These are phyloP conservation scores for Crenichthys baileyi DNA, from an alignment of 2,797 vertebrate genomes.

Conservation along the genomic window DNA sequence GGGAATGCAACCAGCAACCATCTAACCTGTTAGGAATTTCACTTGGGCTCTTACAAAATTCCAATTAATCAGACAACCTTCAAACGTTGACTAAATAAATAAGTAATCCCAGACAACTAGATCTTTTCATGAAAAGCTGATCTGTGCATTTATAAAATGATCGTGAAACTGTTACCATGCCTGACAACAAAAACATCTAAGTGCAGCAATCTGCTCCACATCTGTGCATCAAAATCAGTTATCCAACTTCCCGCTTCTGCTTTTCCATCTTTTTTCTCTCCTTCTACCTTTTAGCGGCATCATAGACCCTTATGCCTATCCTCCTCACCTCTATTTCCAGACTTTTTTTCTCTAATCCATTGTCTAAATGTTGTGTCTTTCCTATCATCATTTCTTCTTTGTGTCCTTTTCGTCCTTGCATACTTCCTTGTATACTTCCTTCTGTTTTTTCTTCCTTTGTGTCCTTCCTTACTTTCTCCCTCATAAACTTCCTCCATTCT, in stretches of 20 bases:
- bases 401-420: background rate
- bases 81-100: conserved; percentile 32
- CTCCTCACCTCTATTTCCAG: background rate
- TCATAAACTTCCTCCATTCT: background rate
- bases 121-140: conserved; percentile 14
- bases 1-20: conserved; percentile 40
- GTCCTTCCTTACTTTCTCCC: background rate
- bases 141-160: conserved; percentile 3
- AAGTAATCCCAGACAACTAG: conserved; percentile 5
- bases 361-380: background rate
- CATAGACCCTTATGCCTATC: background rate
- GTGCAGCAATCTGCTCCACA: conserved; percentile 40
- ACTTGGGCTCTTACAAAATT: conserved; percentile 18
- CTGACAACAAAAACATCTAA: conserved; percentile 37
- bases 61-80: conserved; percentile 28
- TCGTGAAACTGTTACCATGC: conserved; percentile 24
- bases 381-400: background rate
- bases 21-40: conserved; percentile 55
- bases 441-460: background rate
- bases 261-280: background rate
- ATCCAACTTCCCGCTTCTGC: background rate
- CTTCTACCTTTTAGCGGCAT: background rate
- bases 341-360: background rate
- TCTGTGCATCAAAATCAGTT: conserved; percentile 39
- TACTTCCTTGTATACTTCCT: background rate